A percentile compares a stretch with the other conserved stretches of the same genome.
Conservation (phyloP, 2,888 invertebrate species). For the Agonopterix alstromeriana region DNA sequence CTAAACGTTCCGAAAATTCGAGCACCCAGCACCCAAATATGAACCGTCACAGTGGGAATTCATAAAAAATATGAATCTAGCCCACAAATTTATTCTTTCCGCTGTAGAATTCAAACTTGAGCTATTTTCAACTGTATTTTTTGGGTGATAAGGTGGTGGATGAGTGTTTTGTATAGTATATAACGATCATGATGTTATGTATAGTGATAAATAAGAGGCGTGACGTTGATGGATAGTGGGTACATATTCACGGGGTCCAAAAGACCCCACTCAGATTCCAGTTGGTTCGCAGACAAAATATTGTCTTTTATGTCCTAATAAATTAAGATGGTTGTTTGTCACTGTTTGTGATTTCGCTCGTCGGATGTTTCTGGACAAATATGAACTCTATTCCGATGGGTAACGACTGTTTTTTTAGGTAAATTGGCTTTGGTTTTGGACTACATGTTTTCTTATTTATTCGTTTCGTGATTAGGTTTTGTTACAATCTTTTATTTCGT, state of each 20-base stretch:
- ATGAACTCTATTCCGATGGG: no score
- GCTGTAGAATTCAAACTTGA: no score
- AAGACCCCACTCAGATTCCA: conserved; percentile 44
- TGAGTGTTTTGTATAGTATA: not conserved
- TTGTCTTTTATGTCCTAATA: conserved; percentile 30
- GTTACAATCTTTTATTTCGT: no score
- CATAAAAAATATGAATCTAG: not conserved
- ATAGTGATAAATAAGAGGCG: conserved; percentile 59
- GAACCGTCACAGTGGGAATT: not conserved
- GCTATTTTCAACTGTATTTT: no score
- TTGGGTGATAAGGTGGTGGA: not conserved
- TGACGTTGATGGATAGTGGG: conserved; percentile 64
- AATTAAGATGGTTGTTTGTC: conserved; percentile 14
- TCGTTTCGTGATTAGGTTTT: no score
- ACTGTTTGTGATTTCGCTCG: not conserved
- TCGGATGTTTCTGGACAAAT: no score
- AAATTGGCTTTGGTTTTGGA: no score
- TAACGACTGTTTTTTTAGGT: no score
- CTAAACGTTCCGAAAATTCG: not conserved
- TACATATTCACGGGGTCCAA: conserved; percentile 27
- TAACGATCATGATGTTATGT: conserved; percentile 17
- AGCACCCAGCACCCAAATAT: not conserved
- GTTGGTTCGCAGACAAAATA: conserved; percentile 44
- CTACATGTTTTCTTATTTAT: no score
- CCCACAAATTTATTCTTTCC: not conserved